Conservation (phyloP, 2,888 invertebrate genomes). For the Steinernema hermaphroditum region DNA sequence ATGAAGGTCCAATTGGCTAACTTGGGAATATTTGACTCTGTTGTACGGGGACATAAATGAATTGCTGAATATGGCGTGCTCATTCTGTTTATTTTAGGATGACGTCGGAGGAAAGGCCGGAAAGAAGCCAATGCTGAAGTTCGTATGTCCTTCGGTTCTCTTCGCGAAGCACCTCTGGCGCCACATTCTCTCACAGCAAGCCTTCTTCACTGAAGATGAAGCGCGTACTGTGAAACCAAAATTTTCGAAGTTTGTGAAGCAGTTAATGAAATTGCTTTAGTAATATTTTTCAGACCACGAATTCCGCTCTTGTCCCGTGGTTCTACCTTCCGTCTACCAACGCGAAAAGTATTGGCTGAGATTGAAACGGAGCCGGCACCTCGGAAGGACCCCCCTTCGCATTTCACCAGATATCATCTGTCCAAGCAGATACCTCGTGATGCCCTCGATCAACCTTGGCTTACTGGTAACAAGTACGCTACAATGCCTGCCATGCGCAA, state of each 20-base stretch:
- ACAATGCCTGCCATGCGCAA: constrained; percentile 10
- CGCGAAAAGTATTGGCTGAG: constrained; percentile 56
- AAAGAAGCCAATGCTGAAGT: constrained; percentile 75
- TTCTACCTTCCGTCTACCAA: constrained; percentile 62
- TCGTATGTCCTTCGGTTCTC: constrained; percentile 87
- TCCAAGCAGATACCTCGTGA: constrained; percentile 2
- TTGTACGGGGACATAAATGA: not conserved
- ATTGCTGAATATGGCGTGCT: constrained; percentile 17
- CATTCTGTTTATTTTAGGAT: constrained; percentile 16
- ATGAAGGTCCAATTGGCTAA: not conserved
- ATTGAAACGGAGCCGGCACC: constrained; percentile 43
- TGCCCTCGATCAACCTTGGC: constrained; percentile 9
- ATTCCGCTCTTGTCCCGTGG: constrained; percentile 59
- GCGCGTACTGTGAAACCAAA: constrained; percentile 54
- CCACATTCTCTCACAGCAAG: constrained; percentile 94
- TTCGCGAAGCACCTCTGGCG: constrained; percentile 95
- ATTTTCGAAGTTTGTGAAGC: constrained; percentile 53
- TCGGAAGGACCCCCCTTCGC: not conserved
- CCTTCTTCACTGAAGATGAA: constrained; percentile 79
- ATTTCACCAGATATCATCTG: not conserved
- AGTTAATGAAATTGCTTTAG: constrained; percentile 7
- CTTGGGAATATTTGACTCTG: not conserved
- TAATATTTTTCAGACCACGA: constrained; percentile 46
- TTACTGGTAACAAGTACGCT: not conserved
- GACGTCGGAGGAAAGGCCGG: constrained; percentile 43